A percentile compares a stretch with the other conserved stretches of the same genome.
phyloP scores from a whole-genome alignment of 1,140 invertebrate genomes.

The Macrosteles quadrilineatus region DNA sequence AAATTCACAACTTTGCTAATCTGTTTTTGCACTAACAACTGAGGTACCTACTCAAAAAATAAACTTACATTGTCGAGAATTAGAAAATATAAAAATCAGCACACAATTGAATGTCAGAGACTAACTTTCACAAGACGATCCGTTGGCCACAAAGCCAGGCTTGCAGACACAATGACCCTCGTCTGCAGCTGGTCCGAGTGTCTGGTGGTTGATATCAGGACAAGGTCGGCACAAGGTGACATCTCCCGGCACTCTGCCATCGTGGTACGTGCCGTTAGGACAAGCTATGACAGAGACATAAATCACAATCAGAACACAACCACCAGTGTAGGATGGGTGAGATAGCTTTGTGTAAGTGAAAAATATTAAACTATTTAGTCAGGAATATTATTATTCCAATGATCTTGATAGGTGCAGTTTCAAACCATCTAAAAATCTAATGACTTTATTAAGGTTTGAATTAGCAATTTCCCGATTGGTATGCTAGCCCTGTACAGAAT shows the following conservation, averaged over 20 bases:
- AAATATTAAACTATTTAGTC: neutral
- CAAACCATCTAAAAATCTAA: too few species aligned
- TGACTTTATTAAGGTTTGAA: too few species aligned
- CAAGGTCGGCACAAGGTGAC: constrained; percentile 59
- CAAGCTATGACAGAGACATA: constrained; percentile 48
- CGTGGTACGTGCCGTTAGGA: constrained; percentile 55
- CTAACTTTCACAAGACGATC: constrained; percentile 56
- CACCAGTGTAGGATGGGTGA: constrained; percentile 41
- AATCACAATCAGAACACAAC: constrained; percentile 42
- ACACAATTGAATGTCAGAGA: too few species aligned
- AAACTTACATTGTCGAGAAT: too few species aligned
- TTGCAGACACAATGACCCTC: constrained; percentile 61
- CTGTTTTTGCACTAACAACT: too few species aligned
- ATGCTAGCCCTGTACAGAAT: too few species aligned
- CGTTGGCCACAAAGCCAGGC: constrained; percentile 55
- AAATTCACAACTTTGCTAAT: too few species aligned
- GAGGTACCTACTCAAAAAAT: too few species aligned
- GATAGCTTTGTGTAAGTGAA: neutral
- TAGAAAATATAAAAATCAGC: too few species aligned
- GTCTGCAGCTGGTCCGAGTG: constrained; percentile 50
- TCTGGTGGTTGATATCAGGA: constrained; percentile 65
- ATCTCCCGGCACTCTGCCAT: constrained; percentile 54
- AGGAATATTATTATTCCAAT: neutral
- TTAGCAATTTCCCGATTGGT: too few species aligned
- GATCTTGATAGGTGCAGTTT: too few species aligned